Base-by-base conservation (phyloP, 1,140 invertebrate species). In the Nasonia vitripennis region DNA sequence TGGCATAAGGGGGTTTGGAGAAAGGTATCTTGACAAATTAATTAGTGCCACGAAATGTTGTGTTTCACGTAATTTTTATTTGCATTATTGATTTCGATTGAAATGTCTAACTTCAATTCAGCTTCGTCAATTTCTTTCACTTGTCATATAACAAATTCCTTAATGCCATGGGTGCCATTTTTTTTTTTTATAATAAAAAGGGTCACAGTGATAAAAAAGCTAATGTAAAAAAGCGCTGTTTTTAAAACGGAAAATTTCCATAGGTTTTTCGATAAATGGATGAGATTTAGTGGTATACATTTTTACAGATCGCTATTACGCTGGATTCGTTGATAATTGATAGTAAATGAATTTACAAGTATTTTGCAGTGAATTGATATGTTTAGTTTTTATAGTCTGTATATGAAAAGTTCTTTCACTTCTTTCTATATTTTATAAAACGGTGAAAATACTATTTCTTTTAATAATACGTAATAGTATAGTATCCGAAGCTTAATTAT, bases 391-490 rank as follows among this genome's bases (percentile, higher is more conserved):
- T 67, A 45, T 75, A 55, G 31, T 48, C 10, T 51, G 23, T 45
- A 37, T 86, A 71, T 71, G 48, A 81, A 80, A 73, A 51, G 10
- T 68, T 85, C 11, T 31, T 85, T 74, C 12, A 17, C 34, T 85
- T 80, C 55, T 77, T 48, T 37, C 20, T 70, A 51, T 71, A 41
- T 70, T 81, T 83, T 80, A 86, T 86, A 83, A 86, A 86, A 83
- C 9, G 27, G 31, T 79, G 48, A 79, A 83, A 83, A 83, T 80
- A 68, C 51, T 83, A 71, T 79, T 67, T 74, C 17, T 62, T 62
- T 70, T 31, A 78, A 83, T 83, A 68, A 74, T 51, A 34, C 70
- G 73, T 80, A 79, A 73, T 83, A 79, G 7, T 71, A 78, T 71
- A 78, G 7, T 71, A 78, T 86, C 37, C 0, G 45, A 68, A 45